Conservation (phyloP, 2,113 vertebrate species). For the Microcebus jonahi region DNA sequence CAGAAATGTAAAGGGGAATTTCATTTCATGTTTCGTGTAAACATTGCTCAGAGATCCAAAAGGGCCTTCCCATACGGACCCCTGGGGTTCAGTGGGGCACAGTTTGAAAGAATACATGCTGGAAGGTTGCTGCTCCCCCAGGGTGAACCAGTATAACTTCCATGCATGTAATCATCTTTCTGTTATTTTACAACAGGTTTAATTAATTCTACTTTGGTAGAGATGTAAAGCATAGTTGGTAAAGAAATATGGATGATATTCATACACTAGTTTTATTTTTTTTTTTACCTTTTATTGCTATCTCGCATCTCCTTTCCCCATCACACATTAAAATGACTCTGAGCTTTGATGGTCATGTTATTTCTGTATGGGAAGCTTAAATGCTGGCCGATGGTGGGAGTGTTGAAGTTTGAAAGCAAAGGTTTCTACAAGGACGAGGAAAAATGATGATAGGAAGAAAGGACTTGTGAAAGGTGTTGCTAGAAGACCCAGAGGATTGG, state of each 20-base stretch:
- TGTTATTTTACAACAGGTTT: neutral
- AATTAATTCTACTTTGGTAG: neutral
- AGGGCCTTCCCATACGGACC: neutral
- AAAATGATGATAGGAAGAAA: neutral
- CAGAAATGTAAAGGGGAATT: slow-evolving; percentile 6
- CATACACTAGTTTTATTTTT: neutral
- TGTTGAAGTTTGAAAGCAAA: neutral
- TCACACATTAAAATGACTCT: neutral
- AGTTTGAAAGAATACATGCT: neutral
- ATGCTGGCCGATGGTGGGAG: neutral
- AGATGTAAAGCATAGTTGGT: neutral
- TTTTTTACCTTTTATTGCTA: neutral
- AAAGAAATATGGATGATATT: neutral
- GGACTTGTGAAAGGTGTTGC: no score
- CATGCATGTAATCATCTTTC: neutral
- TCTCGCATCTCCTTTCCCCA: neutral
- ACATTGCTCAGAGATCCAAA: neutral
- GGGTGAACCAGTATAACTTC: neutral
- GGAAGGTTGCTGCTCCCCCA: neutral
- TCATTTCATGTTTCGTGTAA: slow-evolving; percentile 39
- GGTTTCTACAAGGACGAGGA: neutral
- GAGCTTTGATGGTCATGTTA: neutral
- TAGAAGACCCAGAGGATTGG: neutral
- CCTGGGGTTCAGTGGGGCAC: neutral
- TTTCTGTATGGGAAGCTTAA: neutral